Base-by-base conservation (phyloP, 2,888 invertebrate genomes). In the Carpatolechia fugitivella region DNA sequence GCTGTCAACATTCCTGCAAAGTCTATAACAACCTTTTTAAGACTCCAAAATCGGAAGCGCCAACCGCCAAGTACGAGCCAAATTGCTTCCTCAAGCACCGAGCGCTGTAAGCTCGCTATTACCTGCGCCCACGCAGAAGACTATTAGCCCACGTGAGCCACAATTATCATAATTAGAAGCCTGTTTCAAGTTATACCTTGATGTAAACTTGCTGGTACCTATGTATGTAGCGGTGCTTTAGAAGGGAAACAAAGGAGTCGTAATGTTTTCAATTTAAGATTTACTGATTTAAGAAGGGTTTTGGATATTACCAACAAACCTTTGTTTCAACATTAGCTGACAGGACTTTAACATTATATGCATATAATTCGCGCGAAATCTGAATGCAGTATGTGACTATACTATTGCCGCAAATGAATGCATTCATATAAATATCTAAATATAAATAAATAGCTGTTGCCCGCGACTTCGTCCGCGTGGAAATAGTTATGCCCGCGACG, bases 121-220 rank as follows among this genome's bases (percentile, higher is more conserved):
- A 3, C 41, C 11, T 20, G 41, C 41, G 24, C 41, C 41, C 41
- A 41, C 41, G 41, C 41, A 41, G 35, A 24, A 41, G 20, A 6
- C 52, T 33, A 44, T 52, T 44, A 53, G 20, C 53, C 53, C 53
- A 53, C 53, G 53, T 46, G 35, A 46, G 10, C 20, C 18, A 44
- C 53, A 53, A 53, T 53, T 53, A 53, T 53, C 46, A 20, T 53
- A 53, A 53, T 53, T 24, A 46, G 46, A 24, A 46, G 31, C 30
- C 46, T 30, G 46, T 48, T 48, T 24, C 48, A 14, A 48, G 48
- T 33, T 48, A 33, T 30, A 14, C 46, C 30, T 46, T 30, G 46
- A 46, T 20, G 41, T 41, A 11, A 20, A n/a, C n/a, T 18, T 20
- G n/a, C 41, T 41, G 18, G 41, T 8, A 41, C 10, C 6, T 38